Base-by-base conservation (phyloP, 2,113 vertebrate species). In the Oncorhynchus keta region DNA sequence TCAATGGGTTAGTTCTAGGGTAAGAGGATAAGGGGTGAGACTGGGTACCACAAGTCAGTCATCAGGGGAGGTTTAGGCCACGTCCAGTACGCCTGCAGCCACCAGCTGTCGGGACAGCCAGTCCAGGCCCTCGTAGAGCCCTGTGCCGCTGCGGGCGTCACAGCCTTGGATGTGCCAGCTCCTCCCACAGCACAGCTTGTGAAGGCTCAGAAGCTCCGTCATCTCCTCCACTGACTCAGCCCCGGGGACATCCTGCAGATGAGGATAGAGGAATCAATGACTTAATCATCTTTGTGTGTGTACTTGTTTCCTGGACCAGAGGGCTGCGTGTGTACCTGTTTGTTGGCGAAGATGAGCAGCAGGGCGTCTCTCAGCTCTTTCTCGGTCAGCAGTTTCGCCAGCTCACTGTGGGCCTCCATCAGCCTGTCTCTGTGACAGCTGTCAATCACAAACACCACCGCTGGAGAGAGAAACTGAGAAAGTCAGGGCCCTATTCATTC, bases 101-200 rank as follows among this genome's bases (percentile, higher is more conserved):
- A 99, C 98, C 78, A 99, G 93, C 83, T 99, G 98, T 45, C 98
- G 93, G 1, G 97, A 99, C 73, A 99, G 95, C 98, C 98, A 99
- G 82, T 99, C 97, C 84, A 99, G 69, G 14, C 97, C 98, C 92
- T 99, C 97, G 55, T 97, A 96, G 13, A 99, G 95, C 70, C 98
- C 98, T 89, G 94, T 94, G 62, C 97, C 98, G 35, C 98, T 99
- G 72, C 95, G 95, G 75, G 97, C 98, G 76, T 99, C 98, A 73
- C 98, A 99, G 84, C 96, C 96, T 92, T 99, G 98, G 75, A 99
- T 97, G 83, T 96, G 98, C 97, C 98, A 99, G 92, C 96, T 99
- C 80, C 95, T 93, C 77, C 97, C 98, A 69, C 98, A 99, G 93
- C 97, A 98, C 81, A 99, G 93, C 88, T 99, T 99, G 86, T 99